A percentile compares a stretch with the other conserved stretches of the same genome.
Conservation (phyloP, 2,888 invertebrate genomes). For the Pseudococcus longispinus region DNA sequence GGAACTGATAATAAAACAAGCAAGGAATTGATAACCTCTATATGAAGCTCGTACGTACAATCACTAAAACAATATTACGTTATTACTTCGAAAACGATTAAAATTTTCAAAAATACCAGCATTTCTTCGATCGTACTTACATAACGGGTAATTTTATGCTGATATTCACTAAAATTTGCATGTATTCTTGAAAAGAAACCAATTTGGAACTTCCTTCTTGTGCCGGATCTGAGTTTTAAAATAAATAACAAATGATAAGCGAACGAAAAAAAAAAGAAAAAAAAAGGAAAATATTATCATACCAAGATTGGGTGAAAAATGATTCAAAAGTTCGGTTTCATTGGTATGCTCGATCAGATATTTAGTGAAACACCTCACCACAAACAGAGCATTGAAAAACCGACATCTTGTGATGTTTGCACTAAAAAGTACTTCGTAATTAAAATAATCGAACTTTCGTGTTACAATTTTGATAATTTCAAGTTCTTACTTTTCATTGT, state of each 20-base stretch:
- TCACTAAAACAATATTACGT: conserved; percentile 66
- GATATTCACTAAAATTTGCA: conserved; percentile 74
- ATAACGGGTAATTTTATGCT: conserved; percentile 83
- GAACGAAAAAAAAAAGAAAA: not conserved
- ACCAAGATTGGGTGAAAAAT: conserved; percentile 70
- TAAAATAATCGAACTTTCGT: conserved; percentile 57
- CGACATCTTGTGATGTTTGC: conserved; percentile 88
- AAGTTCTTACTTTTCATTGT: not conserved
- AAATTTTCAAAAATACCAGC: not conserved
- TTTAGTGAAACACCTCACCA: conserved; percentile 83
- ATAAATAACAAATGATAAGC: not conserved
- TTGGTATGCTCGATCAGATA: conserved; percentile 89
- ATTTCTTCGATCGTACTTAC: conserved; percentile 66
- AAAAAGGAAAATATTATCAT: not conserved
- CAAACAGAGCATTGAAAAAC: conserved; percentile 90
- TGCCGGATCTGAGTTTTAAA: conserved; percentile 44
- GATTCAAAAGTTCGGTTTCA: conserved; percentile 85
- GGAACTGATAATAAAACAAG: conserved; percentile 89
- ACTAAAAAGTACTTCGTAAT: conserved; percentile 61
- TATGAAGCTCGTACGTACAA: conserved; percentile 82
- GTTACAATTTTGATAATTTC: conserved; percentile 40
- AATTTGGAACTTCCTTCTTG: conserved; percentile 41
- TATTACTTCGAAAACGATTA: not conserved
- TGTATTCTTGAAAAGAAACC: conserved; percentile 58
- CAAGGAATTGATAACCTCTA: conserved; percentile 87